phyloP scores from a whole-genome alignment of 2,888 invertebrate genomes.

The Biston betularia region DNA sequence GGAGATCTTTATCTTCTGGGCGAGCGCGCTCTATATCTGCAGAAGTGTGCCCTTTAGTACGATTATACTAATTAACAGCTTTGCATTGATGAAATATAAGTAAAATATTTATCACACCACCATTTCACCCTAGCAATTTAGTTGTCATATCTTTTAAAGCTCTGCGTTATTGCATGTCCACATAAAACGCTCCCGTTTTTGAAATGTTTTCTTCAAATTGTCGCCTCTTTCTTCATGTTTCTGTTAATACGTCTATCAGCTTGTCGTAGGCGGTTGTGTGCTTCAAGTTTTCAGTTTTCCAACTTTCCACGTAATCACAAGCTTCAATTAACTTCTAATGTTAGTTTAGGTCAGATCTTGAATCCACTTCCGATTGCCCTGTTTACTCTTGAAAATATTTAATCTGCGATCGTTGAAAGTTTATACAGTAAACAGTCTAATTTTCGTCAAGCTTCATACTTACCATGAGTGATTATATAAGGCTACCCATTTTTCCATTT shows the following conservation, averaged over 20 bases:
- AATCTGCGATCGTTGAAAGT: background rate
- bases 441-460: background rate
- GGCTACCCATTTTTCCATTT: too few species aligned
- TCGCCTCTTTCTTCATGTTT: background rate
- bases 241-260: background rate
- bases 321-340: constrained; percentile 12
- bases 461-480: background rate
- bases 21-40: too few species aligned
- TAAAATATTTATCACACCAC: too few species aligned
- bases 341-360: constrained; percentile 20
- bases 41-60: too few species aligned
- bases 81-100: too few species aligned
- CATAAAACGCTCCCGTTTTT: background rate
- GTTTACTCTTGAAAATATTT: constrained; percentile 14
- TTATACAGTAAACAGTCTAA: background rate
- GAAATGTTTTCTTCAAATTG: background rate
- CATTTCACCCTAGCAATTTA: too few species aligned
- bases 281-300: constrained; percentile 10
- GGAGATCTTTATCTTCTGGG: too few species aligned
- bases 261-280: constrained; percentile 9
- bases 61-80: too few species aligned
- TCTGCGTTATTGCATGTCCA: background rate
- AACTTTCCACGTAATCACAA: constrained; percentile 13
- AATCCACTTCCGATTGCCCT: constrained; percentile 18
- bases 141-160: background rate